Conservation (phyloP, 2,888 invertebrate species). For the Drosophila paranaensis region DNA sequence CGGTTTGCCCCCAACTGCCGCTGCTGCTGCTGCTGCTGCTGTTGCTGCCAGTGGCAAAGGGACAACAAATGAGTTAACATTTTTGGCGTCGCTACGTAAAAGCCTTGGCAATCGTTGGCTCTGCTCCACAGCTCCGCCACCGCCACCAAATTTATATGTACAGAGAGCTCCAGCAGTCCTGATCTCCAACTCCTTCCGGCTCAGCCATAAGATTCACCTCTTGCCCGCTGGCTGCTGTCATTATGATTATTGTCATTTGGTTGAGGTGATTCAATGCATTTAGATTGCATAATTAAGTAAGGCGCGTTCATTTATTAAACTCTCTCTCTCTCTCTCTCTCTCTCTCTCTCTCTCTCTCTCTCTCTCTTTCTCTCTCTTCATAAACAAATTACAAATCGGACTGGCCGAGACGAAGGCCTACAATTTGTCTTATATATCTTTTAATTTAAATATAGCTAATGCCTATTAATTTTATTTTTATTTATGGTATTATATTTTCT, state of each 20-base stretch:
- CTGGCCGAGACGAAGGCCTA: neutral
- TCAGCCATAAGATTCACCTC: slow-evolving; percentile 7
- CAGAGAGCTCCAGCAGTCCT: neutral
- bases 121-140: slow-evolving; percentile 22
- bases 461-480: neutral
- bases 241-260: slow-evolving; percentile 79
- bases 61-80: slow-evolving; percentile 76
- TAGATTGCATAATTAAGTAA: slow-evolving; percentile 79
- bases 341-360: neutral
- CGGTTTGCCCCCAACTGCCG: slow-evolving; percentile 10
- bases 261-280: slow-evolving; percentile 80
- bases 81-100: slow-evolving; percentile 61
- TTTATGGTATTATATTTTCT: too few relatives aligned
- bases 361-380: slow-evolving; percentile 27
- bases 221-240: slow-evolving; percentile 51
- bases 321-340: slow-evolving; percentile 1
- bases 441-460: neutral
- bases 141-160: slow-evolving; percentile 4
- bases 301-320: slow-evolving; percentile 48
- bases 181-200: neutral
- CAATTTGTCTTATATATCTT: neutral
- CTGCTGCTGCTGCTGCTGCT: slow-evolving; percentile 1
- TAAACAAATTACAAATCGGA: slow-evolving; percentile 23
- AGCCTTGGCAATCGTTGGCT: slow-evolving; percentile 57
- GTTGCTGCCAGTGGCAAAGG: slow-evolving; percentile 43